Base-by-base conservation (phyloP, 1,140 invertebrate species). In the Euwallacea similis region DNA sequence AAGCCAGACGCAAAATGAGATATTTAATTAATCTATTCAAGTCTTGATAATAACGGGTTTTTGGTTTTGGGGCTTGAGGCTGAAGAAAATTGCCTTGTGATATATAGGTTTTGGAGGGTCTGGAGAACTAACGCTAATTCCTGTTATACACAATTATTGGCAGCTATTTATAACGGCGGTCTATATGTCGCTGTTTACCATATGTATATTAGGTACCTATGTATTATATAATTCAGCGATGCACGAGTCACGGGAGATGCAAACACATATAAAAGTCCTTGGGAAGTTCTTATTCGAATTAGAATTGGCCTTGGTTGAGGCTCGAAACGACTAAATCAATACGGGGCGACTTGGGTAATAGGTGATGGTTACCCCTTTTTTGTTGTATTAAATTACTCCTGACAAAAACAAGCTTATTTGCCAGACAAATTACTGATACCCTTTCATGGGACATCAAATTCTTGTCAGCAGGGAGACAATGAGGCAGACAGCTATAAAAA, bases 1-100 rank as follows among this genome's bases (percentile, higher is more conserved):
- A n/a, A 21, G 21, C n/a, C 10, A 61, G 15, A 11, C 33, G 42
- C 59, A 8, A 61, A 61, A 61, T 61, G 42, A n/a, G 42, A 61
- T 13, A 16, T 61, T 42, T 61, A 61, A 61, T 61, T 61, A 61
- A 43, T 11, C 42, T 15, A 61, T 61, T 61, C 59, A 61, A 6
- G 9, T 16, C n/a, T 33, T 21, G 16, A 16, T 10, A 16, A 58
- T 33, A 15, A 58, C n/a, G 55, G 55, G 15, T 56, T 56, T 56
- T 15, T 33, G 21, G 10, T 58, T 58, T 58, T 15, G 6, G 55
- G 13, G 21, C 4, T 15, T 58, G 16, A 0, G 46, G 46, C 46
- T 50, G 46, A 50, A 50, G 13, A 50, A 13, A 50, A 50, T 13
- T 13, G 9, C 46, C 13, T 7, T 13, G 9, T 50, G 46, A 33